A percentile compares a stretch with the other conserved stretches of the same genome.
Evolutionary conservation across 53 echinoderm and acorn worm genomes (phyloP).

Genomic region (Stichopus horrens): DNA sequence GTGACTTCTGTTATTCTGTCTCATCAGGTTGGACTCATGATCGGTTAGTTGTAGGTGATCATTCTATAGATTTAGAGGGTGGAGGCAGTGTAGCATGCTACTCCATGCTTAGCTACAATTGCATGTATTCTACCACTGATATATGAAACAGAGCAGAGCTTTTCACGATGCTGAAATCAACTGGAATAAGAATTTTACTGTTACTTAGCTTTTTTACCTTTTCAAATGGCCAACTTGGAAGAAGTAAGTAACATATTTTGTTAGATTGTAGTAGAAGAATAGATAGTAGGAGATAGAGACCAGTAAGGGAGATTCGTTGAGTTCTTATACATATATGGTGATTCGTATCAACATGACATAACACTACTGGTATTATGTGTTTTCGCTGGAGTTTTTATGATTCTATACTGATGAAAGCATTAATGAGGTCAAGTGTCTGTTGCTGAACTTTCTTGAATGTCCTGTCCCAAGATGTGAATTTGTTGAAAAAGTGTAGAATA

Average conservation of each 20-base stretch:
- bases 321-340: no score
- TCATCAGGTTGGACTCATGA: not conserved
- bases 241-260: not conserved
- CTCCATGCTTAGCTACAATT: not conserved
- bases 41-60: not conserved
- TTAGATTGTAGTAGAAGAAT: not conserved
- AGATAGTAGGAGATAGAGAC: no score
- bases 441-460: no score
- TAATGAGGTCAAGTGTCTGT: no score
- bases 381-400: no score
- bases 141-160: not conserved
- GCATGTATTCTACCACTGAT: not conserved
- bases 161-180: constrained; percentile 1
- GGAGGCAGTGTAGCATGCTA: not conserved
- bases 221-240: not conserved
- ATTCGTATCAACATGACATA: no score
- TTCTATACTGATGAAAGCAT: no score
- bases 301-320: no score
- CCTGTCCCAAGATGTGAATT: no score
- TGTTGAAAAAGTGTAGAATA: no score
- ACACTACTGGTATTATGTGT: no score
- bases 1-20: not conserved
- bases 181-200: constrained; percentile 6
- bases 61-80: not conserved
- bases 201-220: not conserved